These are phyloP conservation scores for Brachionus rotundiformis DNA, from an alignment of 1,140 invertebrate species.

Conservation along the genomic window DNA sequence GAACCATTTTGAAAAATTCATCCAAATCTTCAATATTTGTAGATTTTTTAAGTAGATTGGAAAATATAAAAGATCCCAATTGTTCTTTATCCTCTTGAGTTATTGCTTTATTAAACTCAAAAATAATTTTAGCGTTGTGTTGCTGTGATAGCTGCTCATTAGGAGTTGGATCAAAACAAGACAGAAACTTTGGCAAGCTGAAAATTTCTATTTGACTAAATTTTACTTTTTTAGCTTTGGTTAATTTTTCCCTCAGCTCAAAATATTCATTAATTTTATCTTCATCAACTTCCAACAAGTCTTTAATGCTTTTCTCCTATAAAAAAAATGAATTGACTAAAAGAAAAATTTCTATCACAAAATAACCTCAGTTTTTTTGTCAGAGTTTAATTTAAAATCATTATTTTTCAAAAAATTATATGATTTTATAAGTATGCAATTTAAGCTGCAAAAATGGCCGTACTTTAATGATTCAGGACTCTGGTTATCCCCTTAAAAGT, in stretches of 20 bases:
- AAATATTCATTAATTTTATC: neutral
- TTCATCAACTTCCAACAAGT: slow-evolving; percentile 4
- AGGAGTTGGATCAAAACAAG: neutral
- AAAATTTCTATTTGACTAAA: slow-evolving; percentile 1
- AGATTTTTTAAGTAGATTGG: neutral
- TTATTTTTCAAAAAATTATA: neutral
- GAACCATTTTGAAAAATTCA: slow-evolving; percentile 15
- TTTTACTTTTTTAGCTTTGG: neutral
- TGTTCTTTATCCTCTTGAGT: neutral
- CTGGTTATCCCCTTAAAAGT: slow-evolving; percentile 25
- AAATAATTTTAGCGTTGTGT: neutral
- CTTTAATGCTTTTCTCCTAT: neutral
- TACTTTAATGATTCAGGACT: slow-evolving; percentile 12
- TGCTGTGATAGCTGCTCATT: neutral
- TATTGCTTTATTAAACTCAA: slow-evolving; percentile 22
- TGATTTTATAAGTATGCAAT: neutral
- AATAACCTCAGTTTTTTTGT: neutral
- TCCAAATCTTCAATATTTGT: neutral
- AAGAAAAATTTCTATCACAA: neutral
- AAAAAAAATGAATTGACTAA: neutral
- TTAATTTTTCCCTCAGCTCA: neutral
- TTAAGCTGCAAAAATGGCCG: neutral
- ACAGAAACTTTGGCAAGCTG: slow-evolving; percentile 23
- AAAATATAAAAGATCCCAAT: slow-evolving; percentile 21
- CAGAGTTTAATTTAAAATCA: neutral